A percentile compares a stretch with the other conserved stretches of the same genome.
These are phyloP conservation scores for Brenthis ino DNA, from an alignment of 2,888 invertebrate genomes.

Conservation along the genomic window DNA sequence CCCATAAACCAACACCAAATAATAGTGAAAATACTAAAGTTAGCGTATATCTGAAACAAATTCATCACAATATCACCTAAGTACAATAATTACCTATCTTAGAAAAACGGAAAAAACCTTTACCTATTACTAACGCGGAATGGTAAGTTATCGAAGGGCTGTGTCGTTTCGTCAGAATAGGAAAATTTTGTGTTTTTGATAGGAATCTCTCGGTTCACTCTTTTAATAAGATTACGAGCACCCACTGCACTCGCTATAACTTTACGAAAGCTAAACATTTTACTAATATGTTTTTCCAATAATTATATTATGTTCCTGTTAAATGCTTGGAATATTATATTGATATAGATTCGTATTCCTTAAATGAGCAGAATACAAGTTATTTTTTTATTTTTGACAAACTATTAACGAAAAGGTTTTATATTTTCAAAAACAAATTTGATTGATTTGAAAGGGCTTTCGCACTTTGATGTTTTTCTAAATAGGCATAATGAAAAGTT, in stretches of 20 bases:
- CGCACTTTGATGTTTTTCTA: too few species aligned
- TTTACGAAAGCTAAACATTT: constrained; percentile 10
- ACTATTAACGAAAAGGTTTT: too few species aligned
- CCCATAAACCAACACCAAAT: constrained; percentile 64
- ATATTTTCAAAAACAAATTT: too few species aligned
- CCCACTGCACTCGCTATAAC: constrained; percentile 3
- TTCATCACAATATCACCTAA: neutral
- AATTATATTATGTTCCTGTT: neutral
- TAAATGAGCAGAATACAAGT: too few species aligned
- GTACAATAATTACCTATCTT: neutral
- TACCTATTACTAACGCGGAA: constrained; percentile 62
- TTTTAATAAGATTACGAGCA: neutral
- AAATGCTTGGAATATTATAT: too few species aligned
- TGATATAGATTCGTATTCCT: too few species aligned
- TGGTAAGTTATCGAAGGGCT: constrained; percentile 68
- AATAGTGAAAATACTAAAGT: constrained; percentile 58
- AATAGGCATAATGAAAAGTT: too few species aligned
- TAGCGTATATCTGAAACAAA: constrained; percentile 56
- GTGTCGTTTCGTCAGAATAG: constrained; percentile 52
- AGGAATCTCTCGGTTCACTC: neutral
- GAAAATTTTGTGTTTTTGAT: constrained; percentile 31
- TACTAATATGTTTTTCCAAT: neutral
- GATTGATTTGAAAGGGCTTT: too few species aligned
- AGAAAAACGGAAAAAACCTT: neutral
- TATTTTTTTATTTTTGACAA: too few species aligned